Evolutionary conservation across 1,140 invertebrate species (phyloP), one percentile per base, ranked within the genome.

Genomic region (Oedothorax gibbosus): DNA sequence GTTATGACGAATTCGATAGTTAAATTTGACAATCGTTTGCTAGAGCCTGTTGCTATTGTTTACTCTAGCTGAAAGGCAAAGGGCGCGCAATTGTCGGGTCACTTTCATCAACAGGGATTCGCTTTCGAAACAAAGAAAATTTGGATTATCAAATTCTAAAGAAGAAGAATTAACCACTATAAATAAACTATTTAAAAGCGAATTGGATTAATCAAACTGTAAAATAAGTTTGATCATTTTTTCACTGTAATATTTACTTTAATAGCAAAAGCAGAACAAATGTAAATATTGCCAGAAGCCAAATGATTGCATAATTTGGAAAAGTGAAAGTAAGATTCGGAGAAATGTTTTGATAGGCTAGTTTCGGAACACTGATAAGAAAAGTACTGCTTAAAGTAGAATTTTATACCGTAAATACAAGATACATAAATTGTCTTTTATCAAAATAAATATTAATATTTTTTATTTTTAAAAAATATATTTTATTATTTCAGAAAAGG

Each of bases 11-110:
- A n/a, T 20, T n/a, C 3, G 21, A 18, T 10, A 1, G 9, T 4
- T 53, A 51, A 20, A 18, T 53, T 54, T 20, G 50, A 71, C 51
- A 71, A 18, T 71, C 69, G 69, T 50, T 71, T 51, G n/a, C 50
- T 53, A 53, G 54, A 57, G 72, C 72, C 54, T 75, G 72, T 75
- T 75, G 72, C 54, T 57, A 60, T 60, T 75, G 72, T 75, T 75
- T 75, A 75, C 72, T 51, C 35, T 8, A 21, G 72, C 20, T 35
- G 35, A 57, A 57, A 21, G 72, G 7, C 14, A 21, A 21, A 7
- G 18, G 10, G 11, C 12, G 51, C n/a, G 60, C 72, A 35, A 15
- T 35, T 7, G 20, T 60, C 0, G 72, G 35, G 15, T 57, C 35
- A 75, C 72, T 75, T 75, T 75, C 72, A 14, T 57, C 15, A 60